Base-by-base conservation (phyloP, 2,113 vertebrate genomes). In the Alosa alosa region DNA sequence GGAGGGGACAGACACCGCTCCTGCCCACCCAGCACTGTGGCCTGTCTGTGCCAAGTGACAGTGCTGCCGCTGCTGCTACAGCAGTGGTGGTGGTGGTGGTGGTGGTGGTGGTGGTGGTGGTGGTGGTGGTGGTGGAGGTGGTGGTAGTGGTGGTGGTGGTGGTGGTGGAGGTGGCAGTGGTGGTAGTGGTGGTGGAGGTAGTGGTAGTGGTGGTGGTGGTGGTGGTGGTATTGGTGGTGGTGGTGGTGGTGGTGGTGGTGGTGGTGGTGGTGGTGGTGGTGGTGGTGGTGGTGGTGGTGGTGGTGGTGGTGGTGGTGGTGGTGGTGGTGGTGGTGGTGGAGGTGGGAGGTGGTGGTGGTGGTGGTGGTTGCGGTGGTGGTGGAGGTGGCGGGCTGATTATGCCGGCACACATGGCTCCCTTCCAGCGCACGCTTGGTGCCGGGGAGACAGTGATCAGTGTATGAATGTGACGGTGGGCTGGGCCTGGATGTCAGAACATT, bases 401-500 rank as follows among this genome's bases (percentile, higher is more conserved):
- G 96, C 95, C 94, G 82, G 57, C n/a, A 68, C 83, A 18, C 44
- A 72, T 39, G 57, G 94, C 96, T 96, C 95, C 95, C 95, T 96
- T 95, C 93, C 95, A 93, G 94, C 91, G 91, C 3, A 4, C 55
- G 18, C 50, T 6, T 64, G 60, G 9, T 31, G 64, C 64, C 64
- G 64, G 90, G 25, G 25, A 85, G 96, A 91, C 88, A 95, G 95
- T 96, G 96, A 97, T 97, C 90, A 87, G 85, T 88, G 84, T 87
- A 86, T 83, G 90, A 88, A 90, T 86, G 86, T 89, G 84, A 82
- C 60, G 82, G 87, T 44, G 91, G 88, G 88, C 83, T 96, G 96
- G 96, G 85, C 90, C 84, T 86, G 93, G 81, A 91, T 97, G 97
- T 97, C 97, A 98, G 97, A 97, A 97, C 96, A 98, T 98, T 97